A percentile compares a stretch with the other conserved stretches of the same genome.
These are phyloP conservation scores for Semibalanus balanoides DNA, from an alignment of 1,140 invertebrate species.

Conservation along the genomic window DNA sequence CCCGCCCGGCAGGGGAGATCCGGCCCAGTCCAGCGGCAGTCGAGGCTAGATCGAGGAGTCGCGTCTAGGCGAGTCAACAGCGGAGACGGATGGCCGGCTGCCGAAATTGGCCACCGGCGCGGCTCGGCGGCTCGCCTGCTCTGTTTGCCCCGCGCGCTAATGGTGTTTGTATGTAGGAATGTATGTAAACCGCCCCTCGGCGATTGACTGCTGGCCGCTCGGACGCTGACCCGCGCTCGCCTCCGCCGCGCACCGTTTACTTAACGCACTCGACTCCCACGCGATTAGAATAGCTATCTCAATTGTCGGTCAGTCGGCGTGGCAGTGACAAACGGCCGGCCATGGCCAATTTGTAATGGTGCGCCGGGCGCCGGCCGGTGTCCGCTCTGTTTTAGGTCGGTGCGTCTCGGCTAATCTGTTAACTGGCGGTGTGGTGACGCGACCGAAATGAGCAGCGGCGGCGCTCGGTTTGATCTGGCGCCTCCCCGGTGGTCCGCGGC, in stretches of 20 bases:
- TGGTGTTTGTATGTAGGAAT: constrained; percentile 2
- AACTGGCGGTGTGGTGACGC: background rate
- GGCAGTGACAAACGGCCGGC: background rate
- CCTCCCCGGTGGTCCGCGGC: background rate
- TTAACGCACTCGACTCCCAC: background rate
- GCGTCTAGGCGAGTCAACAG: too few relatives aligned
- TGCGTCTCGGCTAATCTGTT: background rate
- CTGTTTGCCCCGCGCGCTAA: background rate
- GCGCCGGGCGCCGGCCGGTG: too few relatives aligned
- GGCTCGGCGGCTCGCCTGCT: background rate
- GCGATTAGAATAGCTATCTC: background rate
- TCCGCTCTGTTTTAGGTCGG: background rate
- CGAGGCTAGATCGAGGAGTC: too few relatives aligned
- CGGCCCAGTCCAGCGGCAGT: too few relatives aligned
- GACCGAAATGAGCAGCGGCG: background rate
- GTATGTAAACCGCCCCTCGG: background rate
- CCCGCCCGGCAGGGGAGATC: too few relatives aligned
- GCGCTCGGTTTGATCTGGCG: background rate
- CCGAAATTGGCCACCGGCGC: background rate
- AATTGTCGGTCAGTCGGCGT: background rate
- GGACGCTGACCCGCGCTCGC: background rate
- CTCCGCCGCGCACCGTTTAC: background rate
- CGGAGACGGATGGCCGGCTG: too few relatives aligned
- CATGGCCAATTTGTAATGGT: background rate
- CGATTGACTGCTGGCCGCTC: background rate